Evolutionary conservation across 2,797 vertebrate species (phyloP).

Genomic region (Oreortyx pictus): DNA sequence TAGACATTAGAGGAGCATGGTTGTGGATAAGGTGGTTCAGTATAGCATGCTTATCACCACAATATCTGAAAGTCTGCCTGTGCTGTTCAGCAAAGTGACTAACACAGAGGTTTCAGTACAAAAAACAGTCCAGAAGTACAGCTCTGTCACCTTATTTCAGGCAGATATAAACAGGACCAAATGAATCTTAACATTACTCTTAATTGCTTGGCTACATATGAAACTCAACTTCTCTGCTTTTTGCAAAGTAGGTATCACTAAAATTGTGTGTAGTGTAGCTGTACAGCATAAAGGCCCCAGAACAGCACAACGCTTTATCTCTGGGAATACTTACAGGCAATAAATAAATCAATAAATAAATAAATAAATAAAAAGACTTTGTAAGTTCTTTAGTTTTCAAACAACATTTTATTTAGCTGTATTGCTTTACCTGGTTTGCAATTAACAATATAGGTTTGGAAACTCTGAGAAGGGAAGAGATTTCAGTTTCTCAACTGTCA

Average conservation of each 20-base stretch:
- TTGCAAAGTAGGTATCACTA: neutral
- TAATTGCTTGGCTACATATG: neutral
- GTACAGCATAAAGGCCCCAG: neutral
- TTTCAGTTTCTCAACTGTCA: neutral
- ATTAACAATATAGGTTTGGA: neutral
- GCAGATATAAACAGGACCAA: neutral
- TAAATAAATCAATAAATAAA: neutral
- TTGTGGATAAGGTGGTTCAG: neutral
- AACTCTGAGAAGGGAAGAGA: neutral
- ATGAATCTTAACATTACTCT: neutral
- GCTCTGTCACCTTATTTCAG: neutral
- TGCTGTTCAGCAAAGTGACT: neutral
- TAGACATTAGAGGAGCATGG: neutral
- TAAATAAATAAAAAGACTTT: neutral
- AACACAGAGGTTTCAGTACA: neutral
- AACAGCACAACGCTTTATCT: neutral
- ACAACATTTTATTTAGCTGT: neutral
- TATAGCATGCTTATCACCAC: neutral
- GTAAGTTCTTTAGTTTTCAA: slow-evolving; percentile 17
- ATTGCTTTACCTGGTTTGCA: neutral
- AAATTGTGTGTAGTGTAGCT: neutral
- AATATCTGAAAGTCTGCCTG: neutral
- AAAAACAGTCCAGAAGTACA: neutral
- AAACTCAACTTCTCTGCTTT: neutral
- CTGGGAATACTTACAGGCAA: neutral